These are phyloP conservation scores for Benthosema pterotum DNA, from an alignment of 2,797 vertebrate species.

Conservation along the genomic window DNA sequence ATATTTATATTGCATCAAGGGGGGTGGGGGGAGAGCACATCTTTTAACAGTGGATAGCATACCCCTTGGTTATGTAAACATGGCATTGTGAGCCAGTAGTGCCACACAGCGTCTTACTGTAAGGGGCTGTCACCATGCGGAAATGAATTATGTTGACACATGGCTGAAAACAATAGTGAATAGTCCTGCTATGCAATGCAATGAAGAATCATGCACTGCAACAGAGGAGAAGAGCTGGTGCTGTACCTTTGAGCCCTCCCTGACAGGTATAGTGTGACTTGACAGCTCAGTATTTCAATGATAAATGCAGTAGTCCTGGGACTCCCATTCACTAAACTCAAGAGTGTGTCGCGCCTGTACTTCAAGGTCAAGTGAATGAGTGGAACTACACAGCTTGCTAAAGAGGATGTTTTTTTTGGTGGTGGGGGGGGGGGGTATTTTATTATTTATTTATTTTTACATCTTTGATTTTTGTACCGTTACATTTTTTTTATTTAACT, in stretches of 20 bases:
- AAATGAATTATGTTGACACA: slow-evolving; percentile 86
- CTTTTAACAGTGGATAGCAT: slow-evolving; percentile 13
- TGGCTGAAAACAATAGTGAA: slow-evolving; percentile 80
- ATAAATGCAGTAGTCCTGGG: slow-evolving; percentile 86
- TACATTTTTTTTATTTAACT: background rate
- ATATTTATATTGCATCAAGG: background rate
- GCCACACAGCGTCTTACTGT: slow-evolving; percentile 55
- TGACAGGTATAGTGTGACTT: slow-evolving; percentile 85
- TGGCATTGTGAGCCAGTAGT: slow-evolving; percentile 51
- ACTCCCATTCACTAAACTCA: slow-evolving; percentile 83
- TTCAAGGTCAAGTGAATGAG: slow-evolving; percentile 83
- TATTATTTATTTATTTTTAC: slow-evolving; percentile 12
- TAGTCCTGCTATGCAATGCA: slow-evolving; percentile 77
- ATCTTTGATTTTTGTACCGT: background rate
- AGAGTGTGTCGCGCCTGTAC: slow-evolving; percentile 73
- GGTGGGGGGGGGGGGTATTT: too few species aligned
- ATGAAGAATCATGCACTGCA: slow-evolving; percentile 85
- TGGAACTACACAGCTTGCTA: slow-evolving; percentile 62
- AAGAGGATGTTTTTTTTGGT: slow-evolving; percentile 35
- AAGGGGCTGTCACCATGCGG: slow-evolving; percentile 74
- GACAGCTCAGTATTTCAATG: slow-evolving; percentile 87
- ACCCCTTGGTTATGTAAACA: slow-evolving; percentile 65
- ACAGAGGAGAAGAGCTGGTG: slow-evolving; percentile 79
- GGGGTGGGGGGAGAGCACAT: slow-evolving; percentile 3
- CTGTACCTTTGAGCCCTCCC: slow-evolving; percentile 82